These are phyloP conservation scores for Etheostoma spectabile DNA, from an alignment of 2,113 vertebrate species.

Conservation along the genomic window DNA sequence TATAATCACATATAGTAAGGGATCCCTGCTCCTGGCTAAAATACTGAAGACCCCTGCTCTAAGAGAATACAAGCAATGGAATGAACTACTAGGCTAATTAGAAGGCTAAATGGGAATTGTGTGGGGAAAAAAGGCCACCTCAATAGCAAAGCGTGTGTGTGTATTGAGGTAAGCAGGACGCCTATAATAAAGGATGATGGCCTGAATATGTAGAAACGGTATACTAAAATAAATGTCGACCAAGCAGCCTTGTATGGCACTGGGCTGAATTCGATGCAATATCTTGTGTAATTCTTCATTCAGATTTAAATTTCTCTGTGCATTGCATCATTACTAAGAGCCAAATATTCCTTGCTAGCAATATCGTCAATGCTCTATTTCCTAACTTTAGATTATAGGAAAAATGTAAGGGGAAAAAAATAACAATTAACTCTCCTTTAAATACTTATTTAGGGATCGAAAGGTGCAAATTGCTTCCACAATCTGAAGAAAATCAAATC, in stretches of 20 bases:
- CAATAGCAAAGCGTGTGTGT: conserved; percentile 7
- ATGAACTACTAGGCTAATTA: conserved; percentile 44
- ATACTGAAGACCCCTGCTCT: too few relatives aligned
- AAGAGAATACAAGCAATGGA: conserved; percentile 4
- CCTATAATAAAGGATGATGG: conserved; percentile 35
- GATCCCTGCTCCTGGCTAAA: too few relatives aligned
- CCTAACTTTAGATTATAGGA: neutral
- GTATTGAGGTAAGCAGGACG: conserved; percentile 58
- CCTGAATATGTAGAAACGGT: conserved; percentile 32
- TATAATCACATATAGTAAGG: too few relatives aligned
- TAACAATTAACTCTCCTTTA: conserved; percentile 15
- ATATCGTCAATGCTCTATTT: neutral
- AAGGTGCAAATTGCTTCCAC: conserved; percentile 25
- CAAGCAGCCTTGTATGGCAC: neutral
- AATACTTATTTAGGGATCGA: neutral
- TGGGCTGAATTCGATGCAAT: neutral
- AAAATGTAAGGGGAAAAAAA: neutral
- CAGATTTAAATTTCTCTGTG: neutral
- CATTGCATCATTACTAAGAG: neutral
- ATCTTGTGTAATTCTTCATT: neutral
- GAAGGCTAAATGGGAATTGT: conserved; percentile 5
- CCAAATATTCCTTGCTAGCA: neutral
- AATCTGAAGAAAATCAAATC: conserved; percentile 9
- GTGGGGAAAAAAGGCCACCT: conserved; percentile 20
- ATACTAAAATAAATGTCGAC: neutral